Percentiles rank a stretch among this genome's conserved stretches.
These are phyloP conservation scores for Lycodopsis pacificus DNA, from an alignment of 2,797 vertebrate species.

Conservation along the genomic window DNA sequence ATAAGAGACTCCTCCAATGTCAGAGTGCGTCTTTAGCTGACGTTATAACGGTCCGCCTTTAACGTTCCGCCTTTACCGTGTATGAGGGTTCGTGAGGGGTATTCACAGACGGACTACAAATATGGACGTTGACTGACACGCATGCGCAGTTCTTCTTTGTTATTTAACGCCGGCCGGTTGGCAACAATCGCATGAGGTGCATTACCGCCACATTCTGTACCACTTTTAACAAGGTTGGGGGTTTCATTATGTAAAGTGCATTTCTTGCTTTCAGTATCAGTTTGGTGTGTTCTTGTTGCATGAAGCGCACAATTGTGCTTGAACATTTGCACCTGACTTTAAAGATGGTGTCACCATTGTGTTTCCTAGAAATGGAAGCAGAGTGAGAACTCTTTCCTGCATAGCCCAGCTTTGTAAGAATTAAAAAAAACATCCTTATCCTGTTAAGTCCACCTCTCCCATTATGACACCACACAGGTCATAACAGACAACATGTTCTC, in stretches of 20 bases:
- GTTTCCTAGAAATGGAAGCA: too few species aligned
- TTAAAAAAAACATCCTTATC: background rate
- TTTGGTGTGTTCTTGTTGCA: too few species aligned
- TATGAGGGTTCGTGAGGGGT: background rate
- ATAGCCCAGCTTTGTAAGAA: background rate
- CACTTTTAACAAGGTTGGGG: background rate
- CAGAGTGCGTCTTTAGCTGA: background rate
- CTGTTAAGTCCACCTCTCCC: background rate
- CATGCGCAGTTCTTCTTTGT: background rate
- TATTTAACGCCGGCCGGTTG: background rate
- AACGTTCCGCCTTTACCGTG: background rate
- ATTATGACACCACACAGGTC: background rate
- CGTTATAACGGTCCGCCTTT: background rate
- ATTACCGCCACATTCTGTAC: background rate
- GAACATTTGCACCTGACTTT: too few species aligned
- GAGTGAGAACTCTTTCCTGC: background rate
- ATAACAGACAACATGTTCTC: background rate
- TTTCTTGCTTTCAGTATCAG: too few species aligned
- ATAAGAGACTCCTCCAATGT: background rate
- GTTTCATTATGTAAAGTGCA: too few species aligned
- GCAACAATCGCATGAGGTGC: background rate
- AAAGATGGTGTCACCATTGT: too few species aligned
- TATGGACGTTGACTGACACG: background rate
- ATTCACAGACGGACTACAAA: conserved; percentile 15
- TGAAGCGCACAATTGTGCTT: too few species aligned